Base-by-base conservation (phyloP, 2,113 vertebrate genomes). In the Capreolus pygargus region DNA sequence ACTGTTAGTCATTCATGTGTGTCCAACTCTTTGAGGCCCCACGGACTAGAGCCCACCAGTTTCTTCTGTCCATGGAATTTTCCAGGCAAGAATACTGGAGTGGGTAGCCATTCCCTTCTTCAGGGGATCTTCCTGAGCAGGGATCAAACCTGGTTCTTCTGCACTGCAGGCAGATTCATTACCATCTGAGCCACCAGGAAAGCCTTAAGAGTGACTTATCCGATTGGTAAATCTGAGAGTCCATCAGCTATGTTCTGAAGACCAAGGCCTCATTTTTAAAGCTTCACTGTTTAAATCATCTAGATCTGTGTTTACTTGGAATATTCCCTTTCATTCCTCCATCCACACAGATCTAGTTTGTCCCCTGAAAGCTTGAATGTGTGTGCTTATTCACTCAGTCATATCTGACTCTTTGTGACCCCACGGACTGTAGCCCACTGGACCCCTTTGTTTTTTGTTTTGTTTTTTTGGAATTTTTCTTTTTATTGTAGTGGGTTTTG, bases 371-470 rank as follows among this genome's bases (percentile, higher is more conserved):
- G 5, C 15, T 78, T 54, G 85, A n/a, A 4, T 33, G n/a, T 70
- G 10, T 70, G 67, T 39, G 19, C 67, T 39, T 12, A 39, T 10
- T 70, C 19, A 39, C n/a, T 39, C 19, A 23, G 67, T 36, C 67
- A 70, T 70, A 70, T 39, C n/a, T 70, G 67, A 6, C 17, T 23
- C 5, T 70, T 12, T 70, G 67, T 70, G 67, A 12, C 67, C n/a
- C n/a, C 67, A 70, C 19, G 23, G n/a, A 39, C n/a, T 70, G 67
- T 39, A 70, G 67, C n/a, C 67, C n/a, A 70, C n/a, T 0, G 0
- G 67, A 39, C 10, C 2, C 5, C 5, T 88, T 91, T 91, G 39
- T 79, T 28, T n/a, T n/a, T n/a, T n/a, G n/a, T n/a, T n/a, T n/a
- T n/a, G n/a, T n/a, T n/a, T n/a, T n/a, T n/a, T n/a, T n/a, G n/a